Percentiles rank a stretch among this genome's conserved stretches.
These are phyloP conservation scores for Neocloeon triangulifer DNA, from an alignment of 1,140 invertebrate genomes.

Conservation along the genomic window DNA sequence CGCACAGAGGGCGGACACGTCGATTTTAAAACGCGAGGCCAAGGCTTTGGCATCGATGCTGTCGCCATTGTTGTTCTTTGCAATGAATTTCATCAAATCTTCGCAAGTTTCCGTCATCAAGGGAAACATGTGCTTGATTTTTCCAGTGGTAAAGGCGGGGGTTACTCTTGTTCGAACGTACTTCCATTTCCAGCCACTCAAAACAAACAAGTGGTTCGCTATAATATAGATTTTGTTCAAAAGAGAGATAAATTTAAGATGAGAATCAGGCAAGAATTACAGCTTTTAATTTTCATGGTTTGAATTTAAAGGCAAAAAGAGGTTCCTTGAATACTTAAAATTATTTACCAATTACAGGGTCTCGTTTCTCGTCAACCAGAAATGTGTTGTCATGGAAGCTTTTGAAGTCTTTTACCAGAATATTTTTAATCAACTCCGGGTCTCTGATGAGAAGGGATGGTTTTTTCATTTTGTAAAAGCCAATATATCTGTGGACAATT, in stretches of 20 bases:
- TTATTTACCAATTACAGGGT: slow-evolving; percentile 15
- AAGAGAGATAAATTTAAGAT: no score
- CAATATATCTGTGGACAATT: slow-evolving; percentile 10
- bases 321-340: no score
- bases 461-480: slow-evolving; percentile 18
- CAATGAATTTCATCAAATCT: slow-evolving; percentile 15
- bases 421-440: slow-evolving; percentile 28
- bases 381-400: slow-evolving; percentile 19
- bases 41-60: slow-evolving; percentile 10
- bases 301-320: no score
- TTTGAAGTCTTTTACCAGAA: slow-evolving; percentile 31
- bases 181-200: no score
- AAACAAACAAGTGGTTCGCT: no score
- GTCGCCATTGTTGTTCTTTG: slow-evolving; percentile 11
- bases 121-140: slow-evolving; percentile 27
- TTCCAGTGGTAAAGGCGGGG: slow-evolving; percentile 25
- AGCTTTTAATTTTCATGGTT: no score
- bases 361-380: slow-evolving; percentile 10
- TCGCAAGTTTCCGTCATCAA: slow-evolving; percentile 19
- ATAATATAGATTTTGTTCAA: no score
- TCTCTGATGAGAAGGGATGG: slow-evolving; percentile 26
- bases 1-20: slow-evolving; percentile 30
- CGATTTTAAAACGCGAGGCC: slow-evolving; percentile 22
- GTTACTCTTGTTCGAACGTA: slow-evolving; percentile 22
- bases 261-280: no score